Conservation (phyloP, 2,888 invertebrate species). For the Polia nebulosa region DNA sequence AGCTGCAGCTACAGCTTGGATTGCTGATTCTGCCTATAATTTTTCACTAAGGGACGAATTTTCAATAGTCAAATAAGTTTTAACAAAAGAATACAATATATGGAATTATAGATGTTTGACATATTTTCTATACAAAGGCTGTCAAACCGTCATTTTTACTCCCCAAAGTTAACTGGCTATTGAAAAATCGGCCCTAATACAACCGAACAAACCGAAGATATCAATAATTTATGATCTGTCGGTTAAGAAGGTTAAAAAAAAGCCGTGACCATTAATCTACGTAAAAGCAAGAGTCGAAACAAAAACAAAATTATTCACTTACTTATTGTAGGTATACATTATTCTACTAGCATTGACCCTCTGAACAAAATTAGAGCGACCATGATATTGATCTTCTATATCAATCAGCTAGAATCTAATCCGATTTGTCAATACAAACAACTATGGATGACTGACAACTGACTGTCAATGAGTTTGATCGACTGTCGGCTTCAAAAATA, state of each 20-base stretch:
- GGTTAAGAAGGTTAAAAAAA: not conserved
- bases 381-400: conserved; percentile 64
- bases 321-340: too few relatives aligned
- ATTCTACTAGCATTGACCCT: conserved; percentile 48
- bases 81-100: too few relatives aligned
- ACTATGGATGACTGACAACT: conserved; percentile 59
- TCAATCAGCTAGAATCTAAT: conserved; percentile 58
- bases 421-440: conserved; percentile 53
- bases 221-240: not conserved
- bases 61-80: too few relatives aligned
- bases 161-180: too few relatives aligned
- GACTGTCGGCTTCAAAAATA: conserved; percentile 54
- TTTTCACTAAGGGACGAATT: too few relatives aligned
- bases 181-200: too few relatives aligned
- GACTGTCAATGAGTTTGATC: conserved; percentile 69
- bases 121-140: too few relatives aligned
- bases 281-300: conserved; percentile 3
- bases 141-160: too few relatives aligned
- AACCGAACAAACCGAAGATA: too few relatives aligned
- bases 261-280: not conserved
- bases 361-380: conserved; percentile 46
- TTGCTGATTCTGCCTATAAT: too few relatives aligned
- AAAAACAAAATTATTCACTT: conserved; percentile 20
- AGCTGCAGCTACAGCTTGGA: too few relatives aligned
- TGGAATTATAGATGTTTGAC: too few relatives aligned